Percentiles rank a stretch among this genome's conserved stretches.
phyloP scores from a whole-genome alignment of 2,888 invertebrate species.

The Dinocampus coccinellae region DNA sequence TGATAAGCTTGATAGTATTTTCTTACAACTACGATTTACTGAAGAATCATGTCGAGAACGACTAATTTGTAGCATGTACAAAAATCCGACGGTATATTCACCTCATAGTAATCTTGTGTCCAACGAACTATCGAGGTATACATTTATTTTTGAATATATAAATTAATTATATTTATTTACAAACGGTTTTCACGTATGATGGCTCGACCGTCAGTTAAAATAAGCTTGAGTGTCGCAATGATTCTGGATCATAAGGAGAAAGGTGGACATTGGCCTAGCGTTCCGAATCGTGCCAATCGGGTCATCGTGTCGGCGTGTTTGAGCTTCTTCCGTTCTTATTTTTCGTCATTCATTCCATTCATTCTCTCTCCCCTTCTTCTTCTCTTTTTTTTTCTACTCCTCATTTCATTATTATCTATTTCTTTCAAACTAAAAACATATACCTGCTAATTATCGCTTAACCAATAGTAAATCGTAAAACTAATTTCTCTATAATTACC shows the following conservation, averaged over 20 bases:
- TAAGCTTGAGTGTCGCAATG: slow-evolving; percentile 33
- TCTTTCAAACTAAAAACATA: neutral
- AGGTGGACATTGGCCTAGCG: slow-evolving; percentile 57
- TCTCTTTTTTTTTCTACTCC: slow-evolving; percentile 25
- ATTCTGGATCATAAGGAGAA: slow-evolving; percentile 61
- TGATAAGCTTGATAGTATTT: slow-evolving; percentile 82
- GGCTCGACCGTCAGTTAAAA: neutral
- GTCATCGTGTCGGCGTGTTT: slow-evolving; percentile 54
- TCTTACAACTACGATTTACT: slow-evolving; percentile 78
- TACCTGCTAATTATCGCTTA: neutral
- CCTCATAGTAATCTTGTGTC: slow-evolving; percentile 91
- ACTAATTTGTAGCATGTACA: slow-evolving; percentile 87
- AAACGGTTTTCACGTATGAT: neutral
- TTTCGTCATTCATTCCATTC: slow-evolving; percentile 20
- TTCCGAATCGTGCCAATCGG: slow-evolving; percentile 60
- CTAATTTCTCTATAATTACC: neutral
- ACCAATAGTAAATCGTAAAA: neutral
- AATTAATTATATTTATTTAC: neutral
- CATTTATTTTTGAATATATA: neutral
- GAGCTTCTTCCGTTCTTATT: slow-evolving; percentile 43
- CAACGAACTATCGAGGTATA: slow-evolving; percentile 87
- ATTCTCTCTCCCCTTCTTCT: slow-evolving; percentile 19
- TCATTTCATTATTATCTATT: slow-evolving; percentile 2
- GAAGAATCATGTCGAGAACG: slow-evolving; percentile 83
- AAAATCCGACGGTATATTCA: slow-evolving; percentile 83